phyloP scores from a whole-genome alignment of 2,797 vertebrate genomes.

The Helarctos malayanus region DNA sequence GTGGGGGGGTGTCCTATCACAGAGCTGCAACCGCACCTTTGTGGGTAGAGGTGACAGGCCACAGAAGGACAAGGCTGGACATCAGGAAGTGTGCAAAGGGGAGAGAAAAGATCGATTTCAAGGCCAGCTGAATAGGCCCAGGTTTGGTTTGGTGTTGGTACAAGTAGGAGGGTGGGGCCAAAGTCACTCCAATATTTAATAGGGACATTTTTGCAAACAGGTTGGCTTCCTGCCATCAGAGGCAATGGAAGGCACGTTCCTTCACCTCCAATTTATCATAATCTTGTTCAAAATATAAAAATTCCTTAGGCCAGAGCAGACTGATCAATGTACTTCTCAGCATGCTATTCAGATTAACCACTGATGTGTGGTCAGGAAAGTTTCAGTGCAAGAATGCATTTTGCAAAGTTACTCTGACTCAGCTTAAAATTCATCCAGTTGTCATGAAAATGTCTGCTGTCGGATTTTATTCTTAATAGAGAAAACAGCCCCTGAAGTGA shows the following conservation, averaged over 20 bases:
- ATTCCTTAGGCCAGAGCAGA: neutral
- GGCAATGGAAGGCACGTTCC: neutral
- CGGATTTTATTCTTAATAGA: slow-evolving; percentile 25
- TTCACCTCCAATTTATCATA: slow-evolving; percentile 11
- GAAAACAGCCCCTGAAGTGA: neutral
- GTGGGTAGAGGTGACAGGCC: neutral
- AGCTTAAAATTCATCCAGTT: slow-evolving; percentile 7
- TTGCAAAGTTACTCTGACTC: slow-evolving; percentile 20
- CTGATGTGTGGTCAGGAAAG: neutral
- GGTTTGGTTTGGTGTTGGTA: neutral
- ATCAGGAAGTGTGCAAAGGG: neutral
- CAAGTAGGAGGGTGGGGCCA: neutral
- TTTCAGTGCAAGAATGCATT: neutral
- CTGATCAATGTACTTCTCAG: neutral
- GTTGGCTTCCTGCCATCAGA: slow-evolving; percentile 6
- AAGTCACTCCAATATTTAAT: neutral
- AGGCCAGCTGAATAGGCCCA: neutral
- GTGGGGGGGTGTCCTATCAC: neutral
- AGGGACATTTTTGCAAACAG: neutral
- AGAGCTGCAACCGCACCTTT: neutral
- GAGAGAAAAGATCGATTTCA: neutral
- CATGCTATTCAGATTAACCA: neutral
- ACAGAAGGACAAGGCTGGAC: neutral
- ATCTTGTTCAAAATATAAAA: slow-evolving; percentile 4
- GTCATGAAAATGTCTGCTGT: neutral